Conservation (phyloP, 2,888 invertebrate species). For the Cheilosia scutellata region DNA sequence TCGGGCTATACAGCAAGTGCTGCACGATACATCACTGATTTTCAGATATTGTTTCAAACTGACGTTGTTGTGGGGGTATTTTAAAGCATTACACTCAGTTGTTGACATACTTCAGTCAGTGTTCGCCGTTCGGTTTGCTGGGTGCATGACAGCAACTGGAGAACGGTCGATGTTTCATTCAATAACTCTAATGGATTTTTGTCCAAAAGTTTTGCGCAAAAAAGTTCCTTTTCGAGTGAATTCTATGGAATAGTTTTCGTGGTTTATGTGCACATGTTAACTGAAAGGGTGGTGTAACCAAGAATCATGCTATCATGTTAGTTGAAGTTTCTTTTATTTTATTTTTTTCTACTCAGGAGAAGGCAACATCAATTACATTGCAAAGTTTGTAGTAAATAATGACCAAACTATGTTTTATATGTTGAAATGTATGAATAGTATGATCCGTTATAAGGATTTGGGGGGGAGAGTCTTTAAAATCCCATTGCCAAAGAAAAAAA, state of each 20-base stretch:
- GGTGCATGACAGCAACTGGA: constrained; percentile 45
- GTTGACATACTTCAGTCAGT: constrained; percentile 52
- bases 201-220: constrained; percentile 61
- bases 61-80: constrained; percentile 6
- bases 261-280: constrained; percentile 56
- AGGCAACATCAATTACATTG: neutral
- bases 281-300: constrained; percentile 42
- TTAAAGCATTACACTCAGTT: constrained; percentile 18
- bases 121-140: constrained; percentile 37
- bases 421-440: neutral
- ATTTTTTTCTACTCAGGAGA: constrained; percentile 1
- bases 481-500: too few species aligned
- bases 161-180: constrained; percentile 59
- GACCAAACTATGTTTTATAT: neutral
- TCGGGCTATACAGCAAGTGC: constrained; percentile 13
- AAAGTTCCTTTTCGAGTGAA: constrained; percentile 8
- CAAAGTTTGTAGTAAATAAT: neutral
- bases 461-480: too few species aligned
- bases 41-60: constrained; percentile 39
- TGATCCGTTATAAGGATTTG: too few species aligned
- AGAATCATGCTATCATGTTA: constrained; percentile 55
- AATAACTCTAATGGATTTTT: constrained; percentile 73
- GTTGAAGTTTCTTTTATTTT: neutral
- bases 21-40: constrained; percentile 10
- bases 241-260: constrained; percentile 43